A percentile compares a stretch with the other conserved stretches of the same genome.
Evolutionary conservation across 2,888 invertebrate genomes (phyloP).

Genomic region (Synanthedon vespiformis): DNA sequence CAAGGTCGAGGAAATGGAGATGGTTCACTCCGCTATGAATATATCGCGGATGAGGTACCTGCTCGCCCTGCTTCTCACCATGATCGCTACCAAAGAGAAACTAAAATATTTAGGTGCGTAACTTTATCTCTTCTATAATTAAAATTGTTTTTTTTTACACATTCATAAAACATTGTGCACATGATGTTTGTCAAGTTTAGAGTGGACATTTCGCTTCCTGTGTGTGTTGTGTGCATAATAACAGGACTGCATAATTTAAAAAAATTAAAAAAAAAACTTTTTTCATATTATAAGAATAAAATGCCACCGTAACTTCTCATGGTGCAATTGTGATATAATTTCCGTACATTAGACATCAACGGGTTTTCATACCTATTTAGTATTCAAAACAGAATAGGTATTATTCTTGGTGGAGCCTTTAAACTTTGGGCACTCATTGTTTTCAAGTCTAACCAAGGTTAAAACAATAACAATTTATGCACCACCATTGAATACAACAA

Average conservation of each 20-base stretch:
- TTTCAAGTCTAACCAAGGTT: constrained; percentile 17
- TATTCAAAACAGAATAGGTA: background rate
- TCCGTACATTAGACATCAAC: constrained; percentile 49
- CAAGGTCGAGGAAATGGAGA: constrained; percentile 40
- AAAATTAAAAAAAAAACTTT: constrained; percentile 1
- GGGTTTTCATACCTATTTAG: constrained; percentile 26
- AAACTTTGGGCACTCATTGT: constrained; percentile 6
- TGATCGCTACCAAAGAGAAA: constrained; percentile 84
- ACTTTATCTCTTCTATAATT: constrained; percentile 16
- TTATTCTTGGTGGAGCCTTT: background rate
- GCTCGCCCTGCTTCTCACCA: constrained; percentile 83
- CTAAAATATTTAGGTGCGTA: constrained; percentile 83
- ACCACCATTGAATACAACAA: constrained; percentile 36
- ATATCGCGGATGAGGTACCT: constrained; percentile 83
- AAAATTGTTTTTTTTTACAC: constrained; percentile 13
- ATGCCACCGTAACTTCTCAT: background rate
- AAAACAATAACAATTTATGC: constrained; percentile 31
- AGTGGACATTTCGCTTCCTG: constrained; percentile 54
- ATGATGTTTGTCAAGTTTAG: constrained; percentile 30
- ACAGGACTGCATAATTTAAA: constrained; percentile 29
- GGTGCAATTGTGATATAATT: background rate
- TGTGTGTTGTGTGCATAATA: constrained; percentile 47
- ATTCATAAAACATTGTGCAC: constrained; percentile 35
- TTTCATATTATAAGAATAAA: background rate
- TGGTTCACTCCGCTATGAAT: constrained; percentile 68